Evolutionary conservation across 2,888 invertebrate species (phyloP), one percentile per base, ranked within the genome.

Genomic region (Drosophila ustulata): DNA sequence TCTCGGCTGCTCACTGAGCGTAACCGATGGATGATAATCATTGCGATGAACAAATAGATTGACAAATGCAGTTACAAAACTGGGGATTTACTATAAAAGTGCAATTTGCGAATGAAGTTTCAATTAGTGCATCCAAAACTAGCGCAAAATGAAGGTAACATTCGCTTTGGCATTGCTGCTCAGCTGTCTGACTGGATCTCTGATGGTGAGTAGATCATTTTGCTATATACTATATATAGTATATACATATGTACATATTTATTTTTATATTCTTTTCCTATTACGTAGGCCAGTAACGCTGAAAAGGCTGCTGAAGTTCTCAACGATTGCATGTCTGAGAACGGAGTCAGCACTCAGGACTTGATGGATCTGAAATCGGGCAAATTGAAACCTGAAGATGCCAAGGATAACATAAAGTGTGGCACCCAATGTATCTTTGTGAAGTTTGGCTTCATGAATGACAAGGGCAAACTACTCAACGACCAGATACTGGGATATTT

Each of bases 391-490:
- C 25, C 68, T 0, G 51, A 51, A 0, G 58, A 71, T 8, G 65
- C 50, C 55, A 78, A 77, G 56, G 80, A 82, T 18, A 85, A 63
- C n/a, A 4, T 85, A 0, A 83, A 85, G 51, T 83, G 83, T 13
- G 65, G 68, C 34, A 32, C 71, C 0, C 73, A 78, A 28, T 84
- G 83, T 23, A 3, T 67, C 0, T 8, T 84, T 9, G 81, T 68
- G 2, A 75, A 78, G 30, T 43, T 59, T 0, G 83, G 75, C 0
- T 78, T 59, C 4, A 84, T 84, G 78, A 68, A 74, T 18, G 66
- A 53, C 18, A 49, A 52, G 0, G 83, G 75, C 4, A 52, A 50
- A 0, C 55, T 85, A 4, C 50, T 55, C 1, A 45, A 18, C 0
- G 63, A 70, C 0, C 56, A 59, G 34, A 46, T 85, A n/a, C 8